These are phyloP conservation scores for Aphrophora alni DNA, from an alignment of 2,888 invertebrate species.

Conservation along the genomic window DNA sequence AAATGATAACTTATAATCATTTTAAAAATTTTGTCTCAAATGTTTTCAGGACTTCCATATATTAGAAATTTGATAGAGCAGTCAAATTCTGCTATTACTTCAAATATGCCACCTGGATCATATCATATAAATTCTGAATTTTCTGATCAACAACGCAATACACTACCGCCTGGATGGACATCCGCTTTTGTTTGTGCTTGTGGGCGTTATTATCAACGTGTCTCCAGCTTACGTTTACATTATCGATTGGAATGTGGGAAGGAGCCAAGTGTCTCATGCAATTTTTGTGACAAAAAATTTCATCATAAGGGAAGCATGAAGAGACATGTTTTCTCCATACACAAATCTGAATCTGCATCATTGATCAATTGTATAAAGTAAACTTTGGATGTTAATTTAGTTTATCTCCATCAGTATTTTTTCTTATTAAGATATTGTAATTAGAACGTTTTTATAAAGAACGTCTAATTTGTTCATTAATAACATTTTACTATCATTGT, in stretches of 20 bases:
- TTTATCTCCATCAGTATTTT: too few relatives aligned
- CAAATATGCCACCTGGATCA: constrained; percentile 9
- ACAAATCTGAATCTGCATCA: neutral
- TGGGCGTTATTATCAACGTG: constrained; percentile 42
- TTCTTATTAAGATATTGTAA: too few relatives aligned
- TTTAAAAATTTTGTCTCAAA: too few relatives aligned
- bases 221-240: constrained; percentile 42
- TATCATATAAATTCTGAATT: neutral
- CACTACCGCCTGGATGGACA: neutral
- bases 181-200: constrained; percentile 32
- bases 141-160: neutral
- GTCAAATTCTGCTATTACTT: too few relatives aligned
- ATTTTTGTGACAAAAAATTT: constrained; percentile 44
- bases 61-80: too few relatives aligned
- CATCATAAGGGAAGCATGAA: constrained; percentile 35
- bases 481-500: too few relatives aligned
- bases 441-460: too few relatives aligned
- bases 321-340: constrained; percentile 31
- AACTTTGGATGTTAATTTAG: too few relatives aligned
- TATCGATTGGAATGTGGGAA: constrained; percentile 47
- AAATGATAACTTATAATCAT: too few relatives aligned
- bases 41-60: too few relatives aligned
- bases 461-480: too few relatives aligned
- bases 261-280: constrained; percentile 46
- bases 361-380: too few relatives aligned